Percentiles rank a stretch among this genome's conserved stretches.
Evolutionary conservation across 2,113 vertebrate species (phyloP).

Genomic region (Apteryx mantelli): DNA sequence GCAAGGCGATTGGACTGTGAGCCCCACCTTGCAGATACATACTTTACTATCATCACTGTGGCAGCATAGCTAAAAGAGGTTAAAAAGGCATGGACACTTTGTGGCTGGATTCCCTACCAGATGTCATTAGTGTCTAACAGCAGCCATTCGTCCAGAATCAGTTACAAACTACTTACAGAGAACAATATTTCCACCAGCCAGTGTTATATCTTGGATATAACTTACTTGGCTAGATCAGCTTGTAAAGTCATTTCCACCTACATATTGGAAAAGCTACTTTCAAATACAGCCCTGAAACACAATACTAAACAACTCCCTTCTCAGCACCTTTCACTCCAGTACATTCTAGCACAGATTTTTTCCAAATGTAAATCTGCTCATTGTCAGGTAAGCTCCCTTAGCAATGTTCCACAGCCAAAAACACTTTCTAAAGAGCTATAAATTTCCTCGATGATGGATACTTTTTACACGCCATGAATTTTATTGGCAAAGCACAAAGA

Average conservation of each 20-base stretch:
- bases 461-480: not conserved
- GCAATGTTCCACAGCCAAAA: slow-evolving; percentile 9
- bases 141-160: not conserved
- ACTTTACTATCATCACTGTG: accelerated
- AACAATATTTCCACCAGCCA: not conserved
- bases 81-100: not conserved
- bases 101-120: not conserved
- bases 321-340: not conserved
- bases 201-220: not conserved
- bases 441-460: not conserved
- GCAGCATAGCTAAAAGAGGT: not conserved
- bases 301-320: not conserved
- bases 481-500: slow-evolving; percentile 15
- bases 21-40: not conserved
- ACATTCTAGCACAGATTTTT: not conserved
- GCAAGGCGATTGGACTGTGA: not conserved
- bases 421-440: not conserved
- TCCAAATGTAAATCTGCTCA: not conserved
- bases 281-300: not conserved
- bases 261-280: not conserved
- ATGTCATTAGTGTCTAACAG: not conserved
- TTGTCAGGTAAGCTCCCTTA: not conserved
- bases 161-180: not conserved
- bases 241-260: not conserved
- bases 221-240: not conserved